phyloP scores from a whole-genome alignment of 1,140 invertebrate species.

The Chlorops oryzae region DNA sequence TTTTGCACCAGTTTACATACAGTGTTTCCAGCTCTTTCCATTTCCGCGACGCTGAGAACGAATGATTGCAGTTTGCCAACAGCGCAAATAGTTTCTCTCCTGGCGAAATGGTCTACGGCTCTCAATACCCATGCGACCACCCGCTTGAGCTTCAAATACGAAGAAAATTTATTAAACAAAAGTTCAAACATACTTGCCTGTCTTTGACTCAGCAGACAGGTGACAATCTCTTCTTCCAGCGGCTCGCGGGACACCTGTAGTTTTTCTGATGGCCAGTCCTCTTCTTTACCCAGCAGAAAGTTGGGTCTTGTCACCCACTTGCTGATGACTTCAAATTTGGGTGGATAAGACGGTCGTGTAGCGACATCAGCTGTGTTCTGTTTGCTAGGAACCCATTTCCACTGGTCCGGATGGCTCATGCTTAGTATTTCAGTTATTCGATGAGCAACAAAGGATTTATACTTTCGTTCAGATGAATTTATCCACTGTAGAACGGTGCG shows the following conservation, averaged over 20 bases:
- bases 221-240: not conserved
- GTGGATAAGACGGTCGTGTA: slow-evolving; percentile 7
- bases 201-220: too few species aligned
- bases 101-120: not conserved
- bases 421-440: slow-evolving; percentile 41
- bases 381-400: slow-evolving; percentile 24
- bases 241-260: too few species aligned
- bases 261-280: slow-evolving; percentile 11
- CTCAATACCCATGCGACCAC: slow-evolving; percentile 1
- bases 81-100: too few species aligned
- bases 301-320: slow-evolving; percentile 20
- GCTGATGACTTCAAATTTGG: not conserved
- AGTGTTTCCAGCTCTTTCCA: too few species aligned
- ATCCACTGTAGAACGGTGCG: slow-evolving; percentile 36
- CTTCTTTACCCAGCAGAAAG: slow-evolving; percentile 10
- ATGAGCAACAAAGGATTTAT: slow-evolving; percentile 45
- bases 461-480: slow-evolving; percentile 16
- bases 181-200: too few species aligned
- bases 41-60: too few species aligned
- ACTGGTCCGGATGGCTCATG: slow-evolving; percentile 15
- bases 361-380: slow-evolving; percentile 32
- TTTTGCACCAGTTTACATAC: too few species aligned
- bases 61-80: too few species aligned
- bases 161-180: slow-evolving; percentile 1
- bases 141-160: not conserved